A percentile compares a stretch with the other conserved stretches of the same genome.
Conservation (phyloP, 2,797 vertebrate genomes). For the Caiman crocodilus region DNA sequence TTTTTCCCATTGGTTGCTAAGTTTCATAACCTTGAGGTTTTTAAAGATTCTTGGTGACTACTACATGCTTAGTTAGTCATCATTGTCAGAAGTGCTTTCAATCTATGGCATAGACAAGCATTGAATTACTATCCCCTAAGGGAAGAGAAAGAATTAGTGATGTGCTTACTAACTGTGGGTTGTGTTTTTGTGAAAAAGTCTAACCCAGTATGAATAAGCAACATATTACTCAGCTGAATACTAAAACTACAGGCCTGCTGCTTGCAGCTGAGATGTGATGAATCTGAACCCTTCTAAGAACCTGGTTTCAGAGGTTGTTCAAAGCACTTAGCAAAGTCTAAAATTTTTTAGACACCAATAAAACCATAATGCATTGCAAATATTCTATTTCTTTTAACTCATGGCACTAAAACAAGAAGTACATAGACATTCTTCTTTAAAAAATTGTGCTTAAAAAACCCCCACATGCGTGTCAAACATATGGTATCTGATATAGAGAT, state of each 20-base stretch:
- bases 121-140: background rate
- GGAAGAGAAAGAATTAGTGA: background rate
- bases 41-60: background rate
- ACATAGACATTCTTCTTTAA: background rate
- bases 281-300: background rate
- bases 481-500: background rate
- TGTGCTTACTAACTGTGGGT: background rate
- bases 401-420: background rate
- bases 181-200: background rate
- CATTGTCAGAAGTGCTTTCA: constrained; percentile 2
- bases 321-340: background rate
- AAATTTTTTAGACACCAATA: background rate
- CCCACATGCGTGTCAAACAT: background rate
- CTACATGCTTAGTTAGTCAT: background rate
- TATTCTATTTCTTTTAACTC: background rate
- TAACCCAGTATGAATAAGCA: background rate
- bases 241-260: background rate
- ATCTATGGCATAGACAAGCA: background rate
- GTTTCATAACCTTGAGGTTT: background rate
- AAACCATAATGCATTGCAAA: background rate
- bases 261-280: background rate
- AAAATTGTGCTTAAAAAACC: background rate
- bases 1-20: background rate
- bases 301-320: background rate
- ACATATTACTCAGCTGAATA: background rate